These are phyloP conservation scores for Papilio xuthus DNA, from an alignment of 1,140 invertebrate genomes.

Conservation along the genomic window DNA sequence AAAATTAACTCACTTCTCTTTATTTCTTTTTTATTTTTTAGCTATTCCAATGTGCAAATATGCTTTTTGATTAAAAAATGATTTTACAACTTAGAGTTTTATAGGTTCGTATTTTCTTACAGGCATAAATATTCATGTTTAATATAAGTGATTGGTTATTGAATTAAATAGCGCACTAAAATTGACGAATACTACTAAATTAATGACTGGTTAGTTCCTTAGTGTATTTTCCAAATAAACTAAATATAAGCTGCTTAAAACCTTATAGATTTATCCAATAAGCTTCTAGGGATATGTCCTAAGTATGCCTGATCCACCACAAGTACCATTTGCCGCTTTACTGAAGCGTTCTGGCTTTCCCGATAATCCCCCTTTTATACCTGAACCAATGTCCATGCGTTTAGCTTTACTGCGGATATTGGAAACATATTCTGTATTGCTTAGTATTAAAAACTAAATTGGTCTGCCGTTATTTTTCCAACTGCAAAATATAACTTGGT, in stretches of 20 bases:
- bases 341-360: constrained; percentile 30
- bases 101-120: no score
- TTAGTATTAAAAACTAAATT: not conserved
- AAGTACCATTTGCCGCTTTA: constrained; percentile 28
- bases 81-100: no score
- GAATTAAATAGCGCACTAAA: no score
- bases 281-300: constrained; percentile 14
- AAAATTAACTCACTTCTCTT: constrained; percentile 1
- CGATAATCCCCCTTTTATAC: constrained; percentile 33
- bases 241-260: not conserved
- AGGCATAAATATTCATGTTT: no score
- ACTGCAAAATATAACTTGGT: not conserved
- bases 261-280: constrained; percentile 11
- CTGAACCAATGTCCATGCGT: not conserved
- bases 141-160: no score
- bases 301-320: constrained; percentile 23
- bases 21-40: not conserved
- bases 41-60: not conserved
- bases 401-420: not conserved
- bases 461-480: not conserved
- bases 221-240: not conserved
- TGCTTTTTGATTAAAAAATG: not conserved
- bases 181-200: no score
- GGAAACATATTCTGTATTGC: not conserved
- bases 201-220: not conserved